Conservation (phyloP, 2,113 vertebrate genomes). For the Henicopernis longicauda region DNA sequence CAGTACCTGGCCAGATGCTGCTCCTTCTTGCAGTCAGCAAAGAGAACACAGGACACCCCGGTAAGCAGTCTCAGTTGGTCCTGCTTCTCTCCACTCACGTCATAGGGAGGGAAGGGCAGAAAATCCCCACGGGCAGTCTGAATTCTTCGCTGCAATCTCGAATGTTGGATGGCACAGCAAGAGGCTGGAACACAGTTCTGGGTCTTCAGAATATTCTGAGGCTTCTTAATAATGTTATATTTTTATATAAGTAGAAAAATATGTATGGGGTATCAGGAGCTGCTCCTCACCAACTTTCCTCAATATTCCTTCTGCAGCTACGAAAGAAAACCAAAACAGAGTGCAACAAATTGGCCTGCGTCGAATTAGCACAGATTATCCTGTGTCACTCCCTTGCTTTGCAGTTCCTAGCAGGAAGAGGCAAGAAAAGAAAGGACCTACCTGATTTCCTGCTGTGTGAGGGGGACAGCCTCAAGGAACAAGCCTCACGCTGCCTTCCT, state of each 20-base stretch:
- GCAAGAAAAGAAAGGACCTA: not conserved
- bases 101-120: not conserved
- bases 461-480: accelerated
- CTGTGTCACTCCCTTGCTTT: not conserved
- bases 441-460: not conserved
- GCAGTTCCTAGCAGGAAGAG: not conserved
- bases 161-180: not conserved
- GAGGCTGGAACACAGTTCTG: not conserved
- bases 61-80: not conserved
- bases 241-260: not conserved
- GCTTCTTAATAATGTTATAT: not conserved
- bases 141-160: not conserved
- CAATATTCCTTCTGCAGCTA: not conserved
- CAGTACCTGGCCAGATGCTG: not conserved
- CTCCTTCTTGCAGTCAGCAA: not conserved
- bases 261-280: not conserved
- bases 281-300: not conserved
- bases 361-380: not conserved
- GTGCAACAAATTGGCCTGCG: not conserved
- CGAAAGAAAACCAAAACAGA: not conserved
- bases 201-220: not conserved
- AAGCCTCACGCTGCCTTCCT: not conserved
- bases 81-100: not conserved
- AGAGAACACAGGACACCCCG: not conserved
- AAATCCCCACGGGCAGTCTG: not conserved